phyloP scores from a whole-genome alignment of 2,797 vertebrate genomes.

The Avahi laniger region DNA sequence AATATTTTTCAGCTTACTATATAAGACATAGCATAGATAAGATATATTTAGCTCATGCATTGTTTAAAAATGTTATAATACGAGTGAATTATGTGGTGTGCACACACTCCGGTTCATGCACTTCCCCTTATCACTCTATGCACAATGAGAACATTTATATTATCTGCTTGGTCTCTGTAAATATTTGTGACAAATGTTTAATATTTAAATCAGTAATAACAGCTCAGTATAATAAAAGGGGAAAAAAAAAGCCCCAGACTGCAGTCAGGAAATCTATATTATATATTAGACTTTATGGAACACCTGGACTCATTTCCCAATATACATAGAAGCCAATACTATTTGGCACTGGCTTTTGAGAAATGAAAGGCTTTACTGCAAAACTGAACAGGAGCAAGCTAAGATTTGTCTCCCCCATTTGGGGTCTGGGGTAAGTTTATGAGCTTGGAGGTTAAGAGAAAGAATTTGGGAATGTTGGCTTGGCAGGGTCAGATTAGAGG shows the following conservation, averaged over 20 bases:
- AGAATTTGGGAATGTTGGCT: not conserved
- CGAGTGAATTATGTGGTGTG: not conserved
- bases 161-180: not conserved
- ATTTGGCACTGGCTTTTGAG: not conserved
- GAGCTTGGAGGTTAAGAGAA: not conserved
- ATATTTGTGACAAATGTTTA: not conserved
- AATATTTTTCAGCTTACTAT: not conserved
- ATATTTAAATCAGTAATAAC: not conserved
- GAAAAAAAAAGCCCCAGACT: not conserved
- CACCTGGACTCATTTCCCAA: not conserved
- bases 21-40: not conserved
- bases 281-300: not conserved
- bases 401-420: not conserved
- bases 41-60: not conserved
- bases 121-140: not conserved
- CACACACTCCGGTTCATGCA: not conserved
- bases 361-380: not conserved
- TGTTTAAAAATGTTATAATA: not conserved
- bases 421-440: not conserved
- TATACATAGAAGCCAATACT: not conserved
- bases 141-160: not conserved
- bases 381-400: not conserved
- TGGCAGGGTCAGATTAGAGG: not conserved
- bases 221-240: not conserved
- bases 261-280: not conserved